Evolutionary conservation across 2,113 vertebrate genomes (phyloP), one percentile per base, ranked within the genome.

Genomic region (Strix aluco): DNA sequence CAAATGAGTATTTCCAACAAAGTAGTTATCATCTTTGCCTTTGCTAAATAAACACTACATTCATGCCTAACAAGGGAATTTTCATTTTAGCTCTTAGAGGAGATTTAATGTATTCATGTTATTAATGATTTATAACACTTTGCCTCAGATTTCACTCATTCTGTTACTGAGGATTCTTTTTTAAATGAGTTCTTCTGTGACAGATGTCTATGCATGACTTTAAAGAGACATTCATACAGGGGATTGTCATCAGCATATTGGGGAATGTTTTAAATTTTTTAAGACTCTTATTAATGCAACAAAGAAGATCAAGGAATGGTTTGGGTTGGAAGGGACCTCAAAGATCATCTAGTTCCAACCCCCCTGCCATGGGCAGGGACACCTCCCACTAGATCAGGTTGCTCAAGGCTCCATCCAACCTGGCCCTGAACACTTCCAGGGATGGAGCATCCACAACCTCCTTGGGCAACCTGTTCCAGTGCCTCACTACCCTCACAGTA

Each of bases 241-340:
- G 29, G 15, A 91, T 40, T 62, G 54, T 42, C 46, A 66, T 34
- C 62, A 75, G 47, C n/a, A 52, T 66, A 59, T 17, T 77, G 40
- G 32, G 73, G 22, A 81, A 96, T 78, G 61, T 79, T 70, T 81
- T 96, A 34, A 95, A 89, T 79, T 96, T 93, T 91, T 94, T 72
- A 81, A 69, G 34, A 92, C 9, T 72, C 69, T 91, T 96, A 86
- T 54, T 94, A 83, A 94, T 90, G 75, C 13, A 86, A 79, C 57
- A 95, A 86, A 87, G 47, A 88, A 67, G 18, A 81, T 63, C 44
- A 85, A 44, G 18, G 44, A 46, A 46, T 46, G 44, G 16, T 17
- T 46, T 46, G 44, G 7, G 44, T 46, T 46, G 44, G 44, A 46
- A 46, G 44, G 44, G 17, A 46, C 44, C 44, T 46, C 44, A 46